Conservation (phyloP, 2,797 vertebrate genomes). For the Melanogrammus aeglefinus region DNA sequence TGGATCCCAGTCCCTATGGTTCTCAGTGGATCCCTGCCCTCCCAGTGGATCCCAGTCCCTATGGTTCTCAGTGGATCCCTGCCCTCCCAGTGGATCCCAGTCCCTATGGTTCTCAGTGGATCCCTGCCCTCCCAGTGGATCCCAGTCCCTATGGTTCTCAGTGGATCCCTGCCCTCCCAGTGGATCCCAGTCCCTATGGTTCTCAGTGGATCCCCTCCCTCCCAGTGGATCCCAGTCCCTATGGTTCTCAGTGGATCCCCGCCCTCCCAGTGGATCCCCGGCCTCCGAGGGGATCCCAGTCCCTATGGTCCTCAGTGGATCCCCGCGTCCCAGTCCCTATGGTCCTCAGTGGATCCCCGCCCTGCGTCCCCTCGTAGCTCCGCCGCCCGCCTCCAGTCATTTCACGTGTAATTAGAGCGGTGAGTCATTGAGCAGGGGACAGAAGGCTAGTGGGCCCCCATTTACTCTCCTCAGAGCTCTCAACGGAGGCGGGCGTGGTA, state of each 20-base stretch:
- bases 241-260: too few relatives aligned
- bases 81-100: too few relatives aligned
- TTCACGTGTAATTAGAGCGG: constrained; percentile 51
- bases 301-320: too few relatives aligned
- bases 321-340: not conserved
- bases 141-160: not conserved
- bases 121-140: not conserved
- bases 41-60: too few relatives aligned
- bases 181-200: too few relatives aligned
- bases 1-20: too few relatives aligned
- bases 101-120: too few relatives aligned
- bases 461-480: not conserved
- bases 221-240: too few relatives aligned
- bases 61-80: not conserved
- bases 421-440: constrained; percentile 48
- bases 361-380: not conserved
- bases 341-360: not conserved
- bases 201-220: not conserved
- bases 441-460: not conserved
- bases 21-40: too few relatives aligned
- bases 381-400: constrained; percentile 28
- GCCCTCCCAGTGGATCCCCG: too few relatives aligned
- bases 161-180: not conserved
- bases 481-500: not conserved
- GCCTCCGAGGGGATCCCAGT: not conserved